These are phyloP conservation scores for Cynopterus brachyotis DNA, from an alignment of 2,113 vertebrate genomes.

Conservation along the genomic window DNA sequence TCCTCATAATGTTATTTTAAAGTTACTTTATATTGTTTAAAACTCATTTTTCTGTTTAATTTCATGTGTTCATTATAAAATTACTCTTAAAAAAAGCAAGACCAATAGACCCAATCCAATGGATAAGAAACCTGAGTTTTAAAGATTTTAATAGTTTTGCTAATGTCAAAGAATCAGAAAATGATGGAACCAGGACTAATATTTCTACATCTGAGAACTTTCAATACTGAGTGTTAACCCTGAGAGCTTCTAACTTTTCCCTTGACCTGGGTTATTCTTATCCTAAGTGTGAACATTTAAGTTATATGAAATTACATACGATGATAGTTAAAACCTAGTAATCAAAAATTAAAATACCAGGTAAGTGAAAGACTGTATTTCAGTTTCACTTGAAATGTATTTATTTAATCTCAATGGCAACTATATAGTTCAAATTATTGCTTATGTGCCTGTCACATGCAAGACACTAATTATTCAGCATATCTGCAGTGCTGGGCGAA, in stretches of 20 bases:
- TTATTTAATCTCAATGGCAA: neutral
- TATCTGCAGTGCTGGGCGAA: neutral
- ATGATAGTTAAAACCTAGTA: neutral
- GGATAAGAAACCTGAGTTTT: neutral
- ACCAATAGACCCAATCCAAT: neutral
- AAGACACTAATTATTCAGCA: neutral
- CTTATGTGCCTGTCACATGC: neutral
- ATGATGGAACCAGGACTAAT: neutral
- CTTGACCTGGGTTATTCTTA: neutral
- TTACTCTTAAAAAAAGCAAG: neutral
- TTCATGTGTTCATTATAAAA: neutral
- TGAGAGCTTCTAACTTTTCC: neutral
- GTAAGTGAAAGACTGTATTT: neutral
- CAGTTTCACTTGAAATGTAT: neutral
- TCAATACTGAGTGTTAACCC: neutral
- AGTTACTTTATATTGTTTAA: neutral
- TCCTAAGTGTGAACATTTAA: neutral
- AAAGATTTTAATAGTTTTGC: neutral
- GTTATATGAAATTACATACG: neutral
- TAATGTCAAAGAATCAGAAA: neutral
- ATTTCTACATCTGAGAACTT: neutral
- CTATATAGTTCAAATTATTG: neutral
- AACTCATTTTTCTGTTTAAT: neutral
- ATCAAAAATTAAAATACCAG: slow-evolving; percentile 12
- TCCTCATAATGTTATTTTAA: neutral